A percentile compares a stretch with the other conserved stretches of the same genome.
These are phyloP conservation scores for Nephrotoma flavescens DNA, from an alignment of 2,888 invertebrate genomes.

Conservation along the genomic window DNA sequence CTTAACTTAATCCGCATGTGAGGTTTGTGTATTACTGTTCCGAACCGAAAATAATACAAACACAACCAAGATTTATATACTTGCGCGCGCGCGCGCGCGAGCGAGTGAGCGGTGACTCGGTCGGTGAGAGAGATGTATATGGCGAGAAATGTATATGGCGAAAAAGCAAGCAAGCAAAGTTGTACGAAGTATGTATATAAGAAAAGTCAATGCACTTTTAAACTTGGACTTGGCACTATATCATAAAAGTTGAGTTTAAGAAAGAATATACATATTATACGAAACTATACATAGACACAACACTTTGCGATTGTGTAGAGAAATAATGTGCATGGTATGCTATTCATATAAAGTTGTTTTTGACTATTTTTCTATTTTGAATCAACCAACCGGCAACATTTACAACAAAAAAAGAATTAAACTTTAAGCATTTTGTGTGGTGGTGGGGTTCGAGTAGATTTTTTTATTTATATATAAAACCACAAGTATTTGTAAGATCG, in stretches of 20 bases:
- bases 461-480: background rate
- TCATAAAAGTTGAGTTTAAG: background rate
- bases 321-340: background rate
- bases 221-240: constrained; percentile 5
- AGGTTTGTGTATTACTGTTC: background rate
- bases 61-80: background rate
- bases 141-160: background rate
- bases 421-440: background rate
- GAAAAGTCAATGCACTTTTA: constrained; percentile 5
- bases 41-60: background rate
- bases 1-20: background rate
- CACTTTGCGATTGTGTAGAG: background rate
- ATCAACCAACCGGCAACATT: background rate
- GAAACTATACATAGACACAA: background rate
- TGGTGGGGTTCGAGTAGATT: background rate
- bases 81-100: background rate
- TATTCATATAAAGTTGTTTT: background rate
- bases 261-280: background rate
- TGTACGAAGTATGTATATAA: background rate
- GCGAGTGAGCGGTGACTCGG: background rate
- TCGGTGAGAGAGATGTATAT: too few relatives aligned
- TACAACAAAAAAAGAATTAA: background rate
- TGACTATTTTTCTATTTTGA: background rate
- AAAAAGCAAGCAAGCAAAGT: background rate
- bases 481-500: background rate